Evolutionary conservation across 1,140 invertebrate genomes (phyloP).

Genomic region (Paraescarpia echinospica): DNA sequence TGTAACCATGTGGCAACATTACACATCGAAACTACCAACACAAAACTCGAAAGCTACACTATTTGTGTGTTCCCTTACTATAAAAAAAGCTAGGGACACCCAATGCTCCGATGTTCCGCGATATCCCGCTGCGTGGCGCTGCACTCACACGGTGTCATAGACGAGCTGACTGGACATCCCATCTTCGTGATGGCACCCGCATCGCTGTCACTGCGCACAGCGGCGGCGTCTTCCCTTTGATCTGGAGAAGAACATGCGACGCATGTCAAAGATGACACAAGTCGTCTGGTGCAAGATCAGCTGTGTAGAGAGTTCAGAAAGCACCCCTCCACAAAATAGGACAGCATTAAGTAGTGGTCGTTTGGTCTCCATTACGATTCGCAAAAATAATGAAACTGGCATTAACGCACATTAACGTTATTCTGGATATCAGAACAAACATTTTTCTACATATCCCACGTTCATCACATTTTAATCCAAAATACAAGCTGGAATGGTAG

Average conservation of each 20-base stretch:
- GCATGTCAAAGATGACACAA: background rate
- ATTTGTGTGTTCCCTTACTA: background rate
- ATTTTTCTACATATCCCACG: too few relatives aligned
- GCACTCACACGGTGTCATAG: background rate
- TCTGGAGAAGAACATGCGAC: background rate
- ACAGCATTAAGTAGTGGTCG: too few relatives aligned
- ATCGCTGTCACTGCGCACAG: background rate
- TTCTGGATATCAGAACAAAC: too few relatives aligned
- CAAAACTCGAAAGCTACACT: too few relatives aligned
- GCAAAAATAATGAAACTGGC: too few relatives aligned
- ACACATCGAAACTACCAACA: too few relatives aligned
- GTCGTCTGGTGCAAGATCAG: background rate
- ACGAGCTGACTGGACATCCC: background rate
- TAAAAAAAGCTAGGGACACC: background rate
- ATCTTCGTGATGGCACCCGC: background rate
- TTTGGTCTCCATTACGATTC: too few relatives aligned
- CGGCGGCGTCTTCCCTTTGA: background rate
- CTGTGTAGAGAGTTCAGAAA: background rate
- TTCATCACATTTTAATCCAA: too few relatives aligned
- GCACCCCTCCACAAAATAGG: too few relatives aligned
- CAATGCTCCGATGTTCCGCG: background rate
- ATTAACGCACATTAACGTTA: too few relatives aligned
- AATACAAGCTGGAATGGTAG: too few relatives aligned
- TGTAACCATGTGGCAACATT: too few relatives aligned
- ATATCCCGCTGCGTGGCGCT: background rate